A percentile compares a stretch with the other conserved stretches of the same genome.
Evolutionary conservation across 2,797 vertebrate genomes (phyloP).

Genomic region (Apogon hyalosoma): DNA sequence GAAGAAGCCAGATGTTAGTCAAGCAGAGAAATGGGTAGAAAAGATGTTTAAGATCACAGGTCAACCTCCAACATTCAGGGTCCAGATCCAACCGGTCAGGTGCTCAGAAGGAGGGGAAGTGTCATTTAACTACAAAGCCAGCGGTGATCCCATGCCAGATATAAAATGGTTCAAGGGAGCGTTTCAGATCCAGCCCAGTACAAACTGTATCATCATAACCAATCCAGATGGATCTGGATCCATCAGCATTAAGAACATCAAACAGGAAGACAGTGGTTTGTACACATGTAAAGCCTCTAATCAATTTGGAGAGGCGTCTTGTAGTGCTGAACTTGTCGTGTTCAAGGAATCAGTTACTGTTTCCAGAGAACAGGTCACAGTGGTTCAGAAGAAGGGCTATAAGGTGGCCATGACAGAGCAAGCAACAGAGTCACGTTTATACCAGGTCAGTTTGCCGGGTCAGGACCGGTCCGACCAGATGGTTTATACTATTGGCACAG

Average conservation of each 20-base stretch:
- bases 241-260: conserved; percentile 81
- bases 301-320: conserved; percentile 84
- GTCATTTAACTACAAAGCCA: conserved; percentile 83
- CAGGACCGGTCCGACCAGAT: conserved; percentile 81
- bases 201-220: conserved; percentile 76
- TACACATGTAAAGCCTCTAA: conserved; percentile 88
- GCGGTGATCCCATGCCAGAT: conserved; percentile 83
- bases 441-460: conserved; percentile 86
- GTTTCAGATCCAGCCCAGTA: conserved; percentile 80
- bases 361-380: conserved; percentile 68
- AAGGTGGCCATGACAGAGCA: conserved; percentile 83
- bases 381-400: conserved; percentile 81
- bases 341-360: conserved; percentile 74
- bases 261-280: conserved; percentile 85
- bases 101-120: conserved; percentile 84
- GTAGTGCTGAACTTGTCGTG: conserved; percentile 89
- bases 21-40: conserved; percentile 84
- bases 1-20: conserved; percentile 74
- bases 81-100: conserved; percentile 77
- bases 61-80: conserved; percentile 84
- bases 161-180: conserved; percentile 90
- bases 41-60: conserved; percentile 83
- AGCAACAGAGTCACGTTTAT: conserved; percentile 86
- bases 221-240: conserved; percentile 88
- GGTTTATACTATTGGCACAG: conserved; percentile 88